A percentile compares a stretch with the other conserved stretches of the same genome.
These are phyloP conservation scores for Pseudolycoriella hygida DNA, from an alignment of 2,888 invertebrate species.

Conservation along the genomic window DNA sequence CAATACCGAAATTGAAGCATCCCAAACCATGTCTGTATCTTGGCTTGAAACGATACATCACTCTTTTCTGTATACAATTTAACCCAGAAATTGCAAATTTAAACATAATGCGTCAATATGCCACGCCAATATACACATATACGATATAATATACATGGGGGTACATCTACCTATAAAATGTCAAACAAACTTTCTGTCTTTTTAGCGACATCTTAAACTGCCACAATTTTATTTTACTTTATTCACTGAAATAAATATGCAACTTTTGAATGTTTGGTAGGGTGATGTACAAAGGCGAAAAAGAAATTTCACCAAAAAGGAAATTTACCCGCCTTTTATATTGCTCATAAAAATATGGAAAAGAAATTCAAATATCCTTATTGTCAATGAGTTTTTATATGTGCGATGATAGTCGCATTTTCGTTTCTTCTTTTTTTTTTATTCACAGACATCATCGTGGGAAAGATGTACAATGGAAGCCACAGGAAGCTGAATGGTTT, in stretches of 20 bases:
- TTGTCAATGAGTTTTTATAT: background rate
- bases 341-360: conserved; percentile 4
- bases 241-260: conserved; percentile 3
- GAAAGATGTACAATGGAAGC: conserved; percentile 2
- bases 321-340: conserved; percentile 4
- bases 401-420: background rate
- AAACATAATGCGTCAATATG: conserved; percentile 7
- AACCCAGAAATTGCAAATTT: conserved; percentile 6
- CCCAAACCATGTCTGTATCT: background rate
- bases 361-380: conserved; percentile 5
- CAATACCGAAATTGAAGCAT: background rate
- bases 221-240: background rate
- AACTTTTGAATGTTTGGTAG: background rate
- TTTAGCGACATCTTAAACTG: too few species aligned
- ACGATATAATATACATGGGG: background rate
- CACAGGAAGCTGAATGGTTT: conserved; percentile 1
- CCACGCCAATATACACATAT: conserved; percentile 7
- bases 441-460: background rate
- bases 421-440: background rate
- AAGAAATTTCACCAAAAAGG: too few species aligned
- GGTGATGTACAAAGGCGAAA: background rate
- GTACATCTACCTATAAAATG: too few species aligned
- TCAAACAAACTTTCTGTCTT: too few species aligned
- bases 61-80: background rate
- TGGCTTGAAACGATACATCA: too few species aligned